Evolutionary conservation across 2,113 vertebrate species (phyloP).

Genomic region (Callionymus lyra): DNA sequence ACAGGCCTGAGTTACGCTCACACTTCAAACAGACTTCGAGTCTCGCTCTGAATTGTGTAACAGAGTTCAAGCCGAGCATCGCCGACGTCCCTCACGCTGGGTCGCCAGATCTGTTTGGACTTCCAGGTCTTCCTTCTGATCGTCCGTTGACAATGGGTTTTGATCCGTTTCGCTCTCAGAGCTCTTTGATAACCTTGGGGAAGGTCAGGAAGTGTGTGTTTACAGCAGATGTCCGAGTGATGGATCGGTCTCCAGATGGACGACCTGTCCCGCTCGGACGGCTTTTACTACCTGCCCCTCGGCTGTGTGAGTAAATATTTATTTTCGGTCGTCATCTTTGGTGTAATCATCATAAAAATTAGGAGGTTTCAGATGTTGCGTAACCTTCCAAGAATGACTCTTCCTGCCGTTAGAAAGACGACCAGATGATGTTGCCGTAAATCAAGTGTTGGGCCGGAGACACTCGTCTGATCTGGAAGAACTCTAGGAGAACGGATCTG

Average conservation of each 20-base stretch:
- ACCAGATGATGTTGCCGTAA: too few species aligned
- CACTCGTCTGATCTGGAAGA: too few species aligned
- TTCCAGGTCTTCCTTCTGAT: too few species aligned
- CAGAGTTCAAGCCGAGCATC: conserved; percentile 1
- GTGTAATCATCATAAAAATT: too few species aligned
- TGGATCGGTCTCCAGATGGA: conserved; percentile 32
- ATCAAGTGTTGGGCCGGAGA: too few species aligned
- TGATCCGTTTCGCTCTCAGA: too few species aligned
- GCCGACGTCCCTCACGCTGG: conserved; percentile 25
- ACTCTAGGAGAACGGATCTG: too few species aligned
- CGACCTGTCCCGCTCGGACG: conserved; percentile 15
- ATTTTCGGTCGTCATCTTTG: conserved; percentile 12
- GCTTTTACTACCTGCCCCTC: conserved; percentile 15
- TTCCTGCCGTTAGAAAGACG: too few species aligned
- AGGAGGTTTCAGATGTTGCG: conserved; percentile 7
- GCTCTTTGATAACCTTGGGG: background rate
- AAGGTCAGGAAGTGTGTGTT: background rate
- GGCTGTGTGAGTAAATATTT: conserved; percentile 42
- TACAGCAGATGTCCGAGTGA: conserved; percentile 16
- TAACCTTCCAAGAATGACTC: conserved; percentile 1
- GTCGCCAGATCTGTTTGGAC: conserved; percentile 19
- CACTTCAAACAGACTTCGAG: conserved; percentile 25
- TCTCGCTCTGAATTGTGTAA: conserved; percentile 10
- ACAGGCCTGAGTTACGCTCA: conserved; percentile 26
- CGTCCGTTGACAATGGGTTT: too few species aligned